A percentile compares a stretch with the other conserved stretches of the same genome.
Evolutionary conservation across 2,797 vertebrate species (phyloP).

Genomic region (Rousettus madagascariensis): DNA sequence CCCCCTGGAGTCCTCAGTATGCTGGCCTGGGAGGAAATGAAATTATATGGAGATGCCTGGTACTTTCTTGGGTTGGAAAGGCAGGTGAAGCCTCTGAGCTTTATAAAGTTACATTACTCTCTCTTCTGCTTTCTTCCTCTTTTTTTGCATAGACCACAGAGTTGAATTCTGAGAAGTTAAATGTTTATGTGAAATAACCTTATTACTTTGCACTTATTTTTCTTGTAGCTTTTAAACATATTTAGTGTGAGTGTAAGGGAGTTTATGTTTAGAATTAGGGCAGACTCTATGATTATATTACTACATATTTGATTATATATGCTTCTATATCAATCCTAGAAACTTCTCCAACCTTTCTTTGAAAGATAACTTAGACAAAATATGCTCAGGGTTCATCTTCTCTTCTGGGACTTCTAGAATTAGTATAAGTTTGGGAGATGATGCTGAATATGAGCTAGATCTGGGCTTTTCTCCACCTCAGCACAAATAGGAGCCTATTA

Average conservation of each 20-base stretch:
- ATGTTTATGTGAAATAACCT: background rate
- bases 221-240: background rate
- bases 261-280: background rate
- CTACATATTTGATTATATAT: background rate
- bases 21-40: rapidly evolving
- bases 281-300: background rate
- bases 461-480: background rate
- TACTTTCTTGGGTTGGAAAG: background rate
- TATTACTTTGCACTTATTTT: background rate
- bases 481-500: background rate
- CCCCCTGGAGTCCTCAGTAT: background rate
- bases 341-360: background rate
- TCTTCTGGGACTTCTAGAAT: background rate
- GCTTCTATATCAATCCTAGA: background rate
- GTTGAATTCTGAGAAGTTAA: background rate
- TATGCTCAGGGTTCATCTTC: background rate
- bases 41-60: background rate
- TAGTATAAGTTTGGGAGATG: background rate
- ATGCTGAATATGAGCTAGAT: background rate
- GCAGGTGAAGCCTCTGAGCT: background rate
- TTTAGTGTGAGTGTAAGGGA: background rate
- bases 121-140: background rate
- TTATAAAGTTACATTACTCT: background rate
- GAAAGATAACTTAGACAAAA: background rate
- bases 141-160: background rate